Conservation (phyloP, 1,140 invertebrate species). For the Caenorhabditis remanei region DNA sequence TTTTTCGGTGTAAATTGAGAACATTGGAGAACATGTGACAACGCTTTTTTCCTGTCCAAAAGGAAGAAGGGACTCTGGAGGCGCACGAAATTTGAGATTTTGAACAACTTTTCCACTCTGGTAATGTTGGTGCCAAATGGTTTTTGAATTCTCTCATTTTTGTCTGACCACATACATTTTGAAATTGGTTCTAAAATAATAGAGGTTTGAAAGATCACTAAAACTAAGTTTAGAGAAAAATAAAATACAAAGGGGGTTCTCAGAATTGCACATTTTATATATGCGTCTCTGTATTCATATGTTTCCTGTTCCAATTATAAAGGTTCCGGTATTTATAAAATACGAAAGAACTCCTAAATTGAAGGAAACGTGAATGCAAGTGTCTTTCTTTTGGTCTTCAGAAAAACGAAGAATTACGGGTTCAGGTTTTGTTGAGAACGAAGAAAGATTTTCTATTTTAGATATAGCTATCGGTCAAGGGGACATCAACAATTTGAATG, state of each 20-base stretch:
- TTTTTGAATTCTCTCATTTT: not conserved
- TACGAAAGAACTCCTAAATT: too few species aligned
- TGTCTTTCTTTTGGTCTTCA: too few species aligned
- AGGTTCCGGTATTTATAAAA: too few species aligned
- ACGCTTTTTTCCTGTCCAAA: not conserved
- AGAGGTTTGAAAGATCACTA: not conserved
- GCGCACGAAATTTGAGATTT: conserved; percentile 22
- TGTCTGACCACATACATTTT: not conserved
- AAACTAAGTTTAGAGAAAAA: not conserved
- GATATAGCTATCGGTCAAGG: too few species aligned
- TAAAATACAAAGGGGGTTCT: not conserved
- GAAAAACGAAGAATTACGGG: too few species aligned
- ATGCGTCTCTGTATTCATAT: too few species aligned
- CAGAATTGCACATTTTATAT: too few species aligned
- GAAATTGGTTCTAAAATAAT: not conserved
- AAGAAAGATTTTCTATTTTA: too few species aligned
- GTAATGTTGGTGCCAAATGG: not conserved
- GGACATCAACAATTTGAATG: too few species aligned
- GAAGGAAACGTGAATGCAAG: too few species aligned
- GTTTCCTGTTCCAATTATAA: too few species aligned
- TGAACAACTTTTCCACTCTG: not conserved
- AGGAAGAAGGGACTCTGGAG: not conserved
- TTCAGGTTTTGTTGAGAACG: too few species aligned
- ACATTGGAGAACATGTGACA: conserved; percentile 39
- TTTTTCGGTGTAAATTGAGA: conserved; percentile 50